These are phyloP conservation scores for Synergus itoensis DNA, from an alignment of 2,888 invertebrate species.

Conservation along the genomic window DNA sequence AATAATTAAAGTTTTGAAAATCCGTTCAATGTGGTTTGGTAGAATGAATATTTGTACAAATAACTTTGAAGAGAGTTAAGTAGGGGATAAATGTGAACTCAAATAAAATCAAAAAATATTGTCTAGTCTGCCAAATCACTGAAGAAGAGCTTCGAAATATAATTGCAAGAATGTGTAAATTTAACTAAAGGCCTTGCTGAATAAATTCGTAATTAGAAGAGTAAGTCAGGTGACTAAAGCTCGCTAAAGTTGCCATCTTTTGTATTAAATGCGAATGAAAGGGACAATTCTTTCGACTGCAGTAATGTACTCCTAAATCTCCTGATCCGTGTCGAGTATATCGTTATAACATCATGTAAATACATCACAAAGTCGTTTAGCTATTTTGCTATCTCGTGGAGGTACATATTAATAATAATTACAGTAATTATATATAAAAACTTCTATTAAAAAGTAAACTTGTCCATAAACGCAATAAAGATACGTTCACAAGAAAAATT, in stretches of 20 bases:
- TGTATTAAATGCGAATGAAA: not conserved
- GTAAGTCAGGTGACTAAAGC: not conserved
- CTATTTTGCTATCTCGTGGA: not conserved
- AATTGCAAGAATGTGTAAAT: not conserved
- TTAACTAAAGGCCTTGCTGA: not conserved
- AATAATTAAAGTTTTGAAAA: not conserved
- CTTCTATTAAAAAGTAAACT: not conserved
- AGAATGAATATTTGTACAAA: too few species aligned
- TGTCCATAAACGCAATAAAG: not conserved
- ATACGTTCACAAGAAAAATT: not conserved
- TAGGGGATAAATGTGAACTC: too few species aligned
- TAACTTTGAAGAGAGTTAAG: too few species aligned
- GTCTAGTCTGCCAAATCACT: too few species aligned
- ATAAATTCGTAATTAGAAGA: not conserved
- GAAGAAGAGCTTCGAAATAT: not conserved
- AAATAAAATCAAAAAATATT: too few species aligned
- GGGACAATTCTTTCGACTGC: not conserved
- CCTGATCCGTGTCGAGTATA: not conserved
- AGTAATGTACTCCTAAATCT: not conserved
- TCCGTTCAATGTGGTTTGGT: too few species aligned
- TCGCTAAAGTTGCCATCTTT: not conserved
- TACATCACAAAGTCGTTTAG: not conserved
- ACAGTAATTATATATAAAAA: not conserved
- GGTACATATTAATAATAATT: slow-evolving; percentile 1
- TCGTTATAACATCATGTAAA: not conserved